Evolutionary conservation across 1,140 invertebrate genomes (phyloP), one percentile per base, ranked within the genome.

Genomic region (Charaxes varanes): DNA sequence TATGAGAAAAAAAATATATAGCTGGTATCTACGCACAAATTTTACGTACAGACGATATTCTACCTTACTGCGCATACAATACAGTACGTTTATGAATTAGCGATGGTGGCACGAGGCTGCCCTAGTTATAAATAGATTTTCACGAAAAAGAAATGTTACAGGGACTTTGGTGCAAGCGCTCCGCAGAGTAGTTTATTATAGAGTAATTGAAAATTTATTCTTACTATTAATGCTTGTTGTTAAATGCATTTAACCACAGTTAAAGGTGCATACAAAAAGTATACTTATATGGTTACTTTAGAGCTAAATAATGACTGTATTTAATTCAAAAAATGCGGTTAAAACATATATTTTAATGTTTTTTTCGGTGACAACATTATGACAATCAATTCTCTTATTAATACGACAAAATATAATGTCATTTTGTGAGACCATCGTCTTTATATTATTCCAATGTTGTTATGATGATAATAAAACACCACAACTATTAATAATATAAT

Each of bases 91-190:
- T 52, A 35, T 8, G 41, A 18, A 17, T 14, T 22, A 22, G 8
- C 30, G 40, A 11, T 5, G 28, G 14, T 31, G 44, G 54, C 60
- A 56, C 64, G 61, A 63, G 62, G 61, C 67, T 68, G 74, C 68
- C 73, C 74, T 82, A 79, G 70, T 82, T 82, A 82, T 82, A 82
- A 82, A 82, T 82, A 82, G 78, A 82, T 82, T 82, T 82, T 79
- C 71, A 79, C 78, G 74, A 79, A 82, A 80, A 82, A 82, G 78
- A 82, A 82, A 82, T 74, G 78, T 82, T 82, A 77, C 77, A 71
- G 74, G 69, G 77, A 74, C 73, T 79, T 74, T 68, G 77, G 67
- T 81, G 73, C 77, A 81, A 69, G 71, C 61, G 62, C 45, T 40
- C 31, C 46, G 55, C 57, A 80, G 76, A 65, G 65, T 57, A 72